These are phyloP conservation scores for Myzus persicae DNA, from an alignment of 1,140 invertebrate genomes.

Conservation along the genomic window DNA sequence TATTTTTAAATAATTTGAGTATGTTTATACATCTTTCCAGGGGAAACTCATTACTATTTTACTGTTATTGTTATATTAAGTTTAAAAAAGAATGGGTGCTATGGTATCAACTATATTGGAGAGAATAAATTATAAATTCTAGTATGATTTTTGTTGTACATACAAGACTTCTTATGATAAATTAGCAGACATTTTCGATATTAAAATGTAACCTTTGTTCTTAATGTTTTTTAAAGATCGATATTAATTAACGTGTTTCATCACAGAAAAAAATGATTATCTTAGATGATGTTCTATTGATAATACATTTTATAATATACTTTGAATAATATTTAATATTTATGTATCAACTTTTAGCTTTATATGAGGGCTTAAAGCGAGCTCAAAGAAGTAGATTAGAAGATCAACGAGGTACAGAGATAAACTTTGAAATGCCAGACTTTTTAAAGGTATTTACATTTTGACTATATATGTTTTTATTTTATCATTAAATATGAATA, in stretches of 20 bases:
- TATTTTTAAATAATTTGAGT: too few relatives aligned
- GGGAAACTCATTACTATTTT: too few relatives aligned
- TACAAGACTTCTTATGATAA: not conserved
- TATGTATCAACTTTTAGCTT: conserved; percentile 64
- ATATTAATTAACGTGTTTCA: not conserved
- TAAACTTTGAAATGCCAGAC: conserved; percentile 81
- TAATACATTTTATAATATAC: not conserved
- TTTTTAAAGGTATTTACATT: conserved; percentile 72
- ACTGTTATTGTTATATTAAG: too few relatives aligned
- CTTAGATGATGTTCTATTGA: not conserved
- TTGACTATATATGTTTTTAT: conserved; percentile 13
- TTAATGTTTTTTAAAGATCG: too few relatives aligned
- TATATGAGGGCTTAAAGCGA: conserved; percentile 79
- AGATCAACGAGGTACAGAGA: conserved; percentile 83
- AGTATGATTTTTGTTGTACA: too few relatives aligned
- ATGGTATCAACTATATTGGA: too few relatives aligned
- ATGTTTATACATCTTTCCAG: too few relatives aligned
- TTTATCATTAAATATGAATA: not conserved
- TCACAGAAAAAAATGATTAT: not conserved
- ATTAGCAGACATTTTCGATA: not conserved
- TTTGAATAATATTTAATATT: not conserved
- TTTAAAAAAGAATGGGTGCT: too few relatives aligned
- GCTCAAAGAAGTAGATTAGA: conserved; percentile 78
- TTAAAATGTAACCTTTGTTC: not conserved
- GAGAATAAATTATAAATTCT: too few relatives aligned